A percentile compares a stretch with the other conserved stretches of the same genome.
Evolutionary conservation across 2,888 invertebrate genomes (phyloP).

Genomic region (Eristalis tenax): DNA sequence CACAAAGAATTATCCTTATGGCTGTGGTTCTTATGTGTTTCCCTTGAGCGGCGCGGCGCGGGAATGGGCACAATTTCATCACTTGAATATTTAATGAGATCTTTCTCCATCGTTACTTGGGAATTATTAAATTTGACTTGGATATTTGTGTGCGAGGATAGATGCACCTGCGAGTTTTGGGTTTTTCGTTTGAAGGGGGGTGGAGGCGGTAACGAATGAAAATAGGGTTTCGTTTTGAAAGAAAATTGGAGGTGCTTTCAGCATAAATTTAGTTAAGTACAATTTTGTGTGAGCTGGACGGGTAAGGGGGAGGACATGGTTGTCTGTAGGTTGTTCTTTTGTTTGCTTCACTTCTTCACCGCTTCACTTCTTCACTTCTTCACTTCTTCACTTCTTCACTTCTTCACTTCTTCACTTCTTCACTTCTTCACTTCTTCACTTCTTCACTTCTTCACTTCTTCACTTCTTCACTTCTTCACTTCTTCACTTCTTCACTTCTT

Average conservation of each 20-base stretch:
- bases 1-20: slow-evolving; percentile 54
- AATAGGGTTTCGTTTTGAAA: not conserved
- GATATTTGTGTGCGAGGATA: not conserved
- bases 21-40: not conserved
- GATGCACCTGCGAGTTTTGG: not conserved
- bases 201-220: not conserved
- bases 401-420: no score
- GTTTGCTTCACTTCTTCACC: no score
- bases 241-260: not conserved
- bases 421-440: no score
- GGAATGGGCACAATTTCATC: slow-evolving; percentile 47
- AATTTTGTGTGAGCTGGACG: not conserved
- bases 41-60: not conserved
- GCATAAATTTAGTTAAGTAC: not conserved
- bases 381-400: no score
- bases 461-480: no score
- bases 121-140: slow-evolving; percentile 27
- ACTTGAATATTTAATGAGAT: slow-evolving; percentile 65
- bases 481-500: no score
- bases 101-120: slow-evolving; percentile 19
- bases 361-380: no score
- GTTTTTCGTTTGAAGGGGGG: not conserved
- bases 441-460: no score
- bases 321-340: no score
- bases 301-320: no score